Evolutionary conservation across 2,113 vertebrate genomes (phyloP).

Genomic region (Eptesicus fuscus): DNA sequence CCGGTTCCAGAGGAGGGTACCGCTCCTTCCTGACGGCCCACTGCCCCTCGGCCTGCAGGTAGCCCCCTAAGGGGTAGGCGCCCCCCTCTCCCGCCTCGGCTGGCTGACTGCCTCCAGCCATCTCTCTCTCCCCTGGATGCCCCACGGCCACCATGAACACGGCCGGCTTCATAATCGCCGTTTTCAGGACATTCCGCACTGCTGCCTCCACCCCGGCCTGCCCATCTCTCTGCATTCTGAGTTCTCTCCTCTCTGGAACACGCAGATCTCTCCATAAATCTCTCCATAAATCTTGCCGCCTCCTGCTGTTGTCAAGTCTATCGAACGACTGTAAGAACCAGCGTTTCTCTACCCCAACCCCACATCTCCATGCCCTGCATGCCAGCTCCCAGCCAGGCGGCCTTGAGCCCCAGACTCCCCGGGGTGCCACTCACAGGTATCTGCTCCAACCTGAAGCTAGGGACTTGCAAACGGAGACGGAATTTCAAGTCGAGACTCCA

Average conservation of each 20-base stretch:
- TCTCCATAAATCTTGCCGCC: neutral
- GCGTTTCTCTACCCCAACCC: neutral
- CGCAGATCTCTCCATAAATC: neutral
- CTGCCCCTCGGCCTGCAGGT: neutral
- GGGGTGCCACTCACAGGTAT: neutral
- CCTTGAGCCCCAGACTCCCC: neutral
- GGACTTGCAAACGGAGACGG: neutral
- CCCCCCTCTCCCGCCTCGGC: fast-evolving
- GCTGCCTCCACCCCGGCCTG: neutral
- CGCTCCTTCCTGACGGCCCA: neutral
- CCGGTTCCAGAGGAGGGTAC: neutral
- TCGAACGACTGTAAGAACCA: neutral
- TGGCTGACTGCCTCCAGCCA: neutral
- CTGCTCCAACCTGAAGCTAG: neutral
- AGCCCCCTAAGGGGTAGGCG: neutral
- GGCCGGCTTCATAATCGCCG: neutral
- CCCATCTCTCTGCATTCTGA: neutral
- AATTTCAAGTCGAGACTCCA: neutral
- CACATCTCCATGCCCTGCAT: neutral
- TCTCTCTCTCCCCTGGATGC: neutral
- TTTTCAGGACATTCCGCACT: neutral
- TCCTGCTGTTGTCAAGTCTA: neutral
- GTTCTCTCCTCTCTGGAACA: neutral
- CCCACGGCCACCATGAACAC: fast-evolving
- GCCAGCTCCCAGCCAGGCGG: neutral